phyloP scores from a whole-genome alignment of 2,888 invertebrate genomes.

The Cremastobaeus sp. region DNA sequence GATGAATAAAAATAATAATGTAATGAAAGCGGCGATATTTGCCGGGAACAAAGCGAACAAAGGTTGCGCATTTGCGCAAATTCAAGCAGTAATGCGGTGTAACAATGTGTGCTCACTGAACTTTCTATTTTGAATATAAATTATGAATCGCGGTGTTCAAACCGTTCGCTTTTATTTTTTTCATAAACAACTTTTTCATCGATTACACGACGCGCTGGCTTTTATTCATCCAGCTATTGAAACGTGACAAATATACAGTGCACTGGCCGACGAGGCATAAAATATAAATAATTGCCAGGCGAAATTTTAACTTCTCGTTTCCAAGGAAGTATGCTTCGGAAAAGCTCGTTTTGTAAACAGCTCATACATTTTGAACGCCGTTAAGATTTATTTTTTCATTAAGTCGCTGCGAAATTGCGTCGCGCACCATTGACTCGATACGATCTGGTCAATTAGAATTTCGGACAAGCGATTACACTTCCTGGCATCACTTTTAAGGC shows the following conservation, averaged over 20 bases:
- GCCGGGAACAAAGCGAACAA: conserved; percentile 4
- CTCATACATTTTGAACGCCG: conserved; percentile 13
- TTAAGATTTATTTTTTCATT: conserved; percentile 19
- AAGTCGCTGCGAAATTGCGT: conserved; percentile 20
- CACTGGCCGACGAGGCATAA: no score
- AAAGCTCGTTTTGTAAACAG: no score
- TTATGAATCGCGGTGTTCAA: conserved; percentile 7
- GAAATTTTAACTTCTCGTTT: no score
- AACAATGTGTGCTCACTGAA: no score
- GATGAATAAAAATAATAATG: conserved; percentile 18
- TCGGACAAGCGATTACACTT: conserved; percentile 45
- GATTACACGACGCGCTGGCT: no score
- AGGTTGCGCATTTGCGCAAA: neutral
- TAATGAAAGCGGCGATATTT: conserved; percentile 3
- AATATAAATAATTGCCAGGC: no score
- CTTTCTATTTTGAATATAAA: conserved; percentile 9
- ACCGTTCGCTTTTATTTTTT: neutral
- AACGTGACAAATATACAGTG: no score
- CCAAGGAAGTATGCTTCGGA: no score
- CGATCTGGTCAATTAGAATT: conserved; percentile 44
- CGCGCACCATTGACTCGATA: conserved; percentile 43
- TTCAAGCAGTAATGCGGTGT: no score
- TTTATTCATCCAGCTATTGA: no score
- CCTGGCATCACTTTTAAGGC: conserved; percentile 33
- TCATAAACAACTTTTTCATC: conserved; percentile 15